Conservation (phyloP, 2,888 invertebrate species). For the Marronus borbonicus region DNA sequence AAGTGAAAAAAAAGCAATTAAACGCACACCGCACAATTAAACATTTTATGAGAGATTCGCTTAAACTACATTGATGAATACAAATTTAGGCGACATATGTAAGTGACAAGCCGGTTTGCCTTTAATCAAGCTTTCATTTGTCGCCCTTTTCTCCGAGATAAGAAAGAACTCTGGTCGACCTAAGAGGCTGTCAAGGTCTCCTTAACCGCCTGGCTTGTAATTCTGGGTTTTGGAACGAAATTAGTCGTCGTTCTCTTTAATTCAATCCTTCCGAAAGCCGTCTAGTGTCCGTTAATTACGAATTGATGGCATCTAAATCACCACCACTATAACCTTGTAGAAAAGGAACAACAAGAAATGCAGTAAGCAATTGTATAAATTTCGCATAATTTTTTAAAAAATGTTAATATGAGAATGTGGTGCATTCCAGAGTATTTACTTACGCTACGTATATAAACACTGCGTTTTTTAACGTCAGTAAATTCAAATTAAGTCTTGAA, state of each 20-base stretch:
- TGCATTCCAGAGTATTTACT: too few species aligned
- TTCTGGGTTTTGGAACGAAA: conserved; percentile 2
- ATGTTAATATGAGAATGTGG: too few species aligned
- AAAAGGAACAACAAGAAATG: neutral
- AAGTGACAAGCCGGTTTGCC: neutral
- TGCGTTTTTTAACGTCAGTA: too few species aligned
- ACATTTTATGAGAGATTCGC: too few species aligned
- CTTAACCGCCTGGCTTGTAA: conserved; percentile 1
- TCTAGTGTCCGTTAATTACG: neutral
- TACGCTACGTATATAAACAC: too few species aligned
- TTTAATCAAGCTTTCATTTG: conserved; percentile 19
- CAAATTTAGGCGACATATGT: too few species aligned
- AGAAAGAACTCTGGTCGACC: neutral
- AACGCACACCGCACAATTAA: too few species aligned
- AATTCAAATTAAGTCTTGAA: too few species aligned
- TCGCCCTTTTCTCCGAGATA: neutral
- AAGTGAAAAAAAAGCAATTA: too few species aligned
- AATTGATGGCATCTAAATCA: neutral
- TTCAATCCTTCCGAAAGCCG: neutral
- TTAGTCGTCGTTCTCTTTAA: conserved; percentile 1
- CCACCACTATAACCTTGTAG: neutral
- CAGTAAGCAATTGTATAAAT: neutral
- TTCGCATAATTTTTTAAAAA: neutral
- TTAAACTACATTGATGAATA: too few species aligned
- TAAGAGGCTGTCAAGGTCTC: neutral